Base-by-base conservation (phyloP, 2,113 vertebrate species). In the Strix aluco region DNA sequence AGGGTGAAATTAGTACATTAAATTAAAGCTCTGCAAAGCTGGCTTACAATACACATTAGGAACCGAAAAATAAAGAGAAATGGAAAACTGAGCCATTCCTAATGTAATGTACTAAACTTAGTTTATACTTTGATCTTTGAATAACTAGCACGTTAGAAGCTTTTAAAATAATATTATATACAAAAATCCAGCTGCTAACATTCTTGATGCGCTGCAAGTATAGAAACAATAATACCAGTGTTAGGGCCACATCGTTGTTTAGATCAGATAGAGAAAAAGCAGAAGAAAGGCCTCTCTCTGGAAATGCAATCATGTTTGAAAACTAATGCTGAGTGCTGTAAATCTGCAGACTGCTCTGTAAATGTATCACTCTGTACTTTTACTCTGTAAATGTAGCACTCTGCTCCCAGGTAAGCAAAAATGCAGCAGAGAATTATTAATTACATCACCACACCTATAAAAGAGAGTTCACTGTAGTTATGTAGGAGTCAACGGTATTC, bases 401-500 rank as follows among this genome's bases (percentile, higher is more conserved):
- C 89, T 63, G 61, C 75, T 94, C 96, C 92, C 65, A 91, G 83
- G 74, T 88, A 96, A 97, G 96, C 89, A 92, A 96, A 97, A 98
- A 91, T 84, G 72, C 95, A 96, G 85, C 87, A 90, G 86, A 92
- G 96, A 97, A 95, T 96, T 97, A 97, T 97, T 97, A 98, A 97
- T 97, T 97, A 91, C 93, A 97, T 94, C 92, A 91, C 73, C 92
- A 90, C 93, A 93, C 95, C 96, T 96, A 61, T 90, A 94, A 85
- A 97, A 93, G 46, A 23, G 87, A 94, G 94, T 94, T 97, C 94
- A 91, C 91, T 96, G 88, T 84, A 96, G 97, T 97, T 97, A 96
- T 97, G 97, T 96, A 95, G 97, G 95, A 98, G 94, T 97, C 96
- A 92, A 92, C 70, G 77, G 96, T 87, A 97, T 97, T 97, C 92